These are phyloP conservation scores for Asarcornis scutulata DNA, from an alignment of 2,113 vertebrate species.

Conservation along the genomic window DNA sequence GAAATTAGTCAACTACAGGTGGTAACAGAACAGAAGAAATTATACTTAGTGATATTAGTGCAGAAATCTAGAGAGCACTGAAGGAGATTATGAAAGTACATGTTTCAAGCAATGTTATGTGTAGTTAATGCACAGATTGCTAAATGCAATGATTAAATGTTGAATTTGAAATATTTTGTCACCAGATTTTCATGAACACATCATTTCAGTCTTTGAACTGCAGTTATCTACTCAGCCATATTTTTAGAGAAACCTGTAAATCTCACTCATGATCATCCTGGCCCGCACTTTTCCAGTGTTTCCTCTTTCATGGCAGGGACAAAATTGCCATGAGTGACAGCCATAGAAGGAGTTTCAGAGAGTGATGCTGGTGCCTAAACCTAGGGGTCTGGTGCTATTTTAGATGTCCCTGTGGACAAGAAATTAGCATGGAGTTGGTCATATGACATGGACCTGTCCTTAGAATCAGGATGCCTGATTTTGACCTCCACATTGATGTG, in stretches of 20 bases:
- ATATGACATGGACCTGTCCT: fast-evolving
- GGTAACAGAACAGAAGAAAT: constrained; percentile 2
- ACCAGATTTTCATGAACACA: neutral
- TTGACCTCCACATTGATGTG: fast-evolving
- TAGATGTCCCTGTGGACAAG: neutral
- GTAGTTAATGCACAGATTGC: neutral
- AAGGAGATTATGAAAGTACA: neutral
- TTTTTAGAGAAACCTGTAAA: neutral
- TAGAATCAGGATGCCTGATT: neutral
- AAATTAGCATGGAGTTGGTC: neutral
- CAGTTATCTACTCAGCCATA: neutral
- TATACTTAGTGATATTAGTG: neutral
- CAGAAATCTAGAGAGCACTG: neutral
- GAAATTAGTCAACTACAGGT: neutral
- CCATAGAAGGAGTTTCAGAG: neutral
- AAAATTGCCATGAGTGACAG: neutral
- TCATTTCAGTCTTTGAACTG: neutral
- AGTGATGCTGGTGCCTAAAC: neutral
- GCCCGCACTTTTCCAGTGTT: neutral
- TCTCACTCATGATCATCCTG: neutral
- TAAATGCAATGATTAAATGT: neutral
- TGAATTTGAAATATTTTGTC: neutral
- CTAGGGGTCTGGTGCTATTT: neutral
- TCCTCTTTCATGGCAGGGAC: neutral
- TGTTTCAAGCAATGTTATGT: neutral